A percentile compares a stretch with the other conserved stretches of the same genome.
Evolutionary conservation across 2,113 vertebrate genomes (phyloP).

Genomic region (Antechinus stuartii): DNA sequence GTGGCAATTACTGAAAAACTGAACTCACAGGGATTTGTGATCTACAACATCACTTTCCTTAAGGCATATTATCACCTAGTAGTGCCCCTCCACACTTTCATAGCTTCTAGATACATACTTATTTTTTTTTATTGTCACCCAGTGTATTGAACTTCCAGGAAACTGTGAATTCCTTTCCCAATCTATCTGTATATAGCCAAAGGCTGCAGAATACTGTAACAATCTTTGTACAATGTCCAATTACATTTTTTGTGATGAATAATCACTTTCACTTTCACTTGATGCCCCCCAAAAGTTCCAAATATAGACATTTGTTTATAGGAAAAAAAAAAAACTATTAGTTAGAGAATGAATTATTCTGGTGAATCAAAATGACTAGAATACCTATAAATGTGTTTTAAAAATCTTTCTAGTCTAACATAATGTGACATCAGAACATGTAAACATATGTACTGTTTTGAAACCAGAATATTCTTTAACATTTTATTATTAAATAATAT

Average conservation of each 20-base stretch:
- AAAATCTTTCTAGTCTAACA: background rate
- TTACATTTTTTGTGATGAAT: background rate
- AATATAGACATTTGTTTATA: background rate
- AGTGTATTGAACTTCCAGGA: background rate
- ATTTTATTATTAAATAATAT: background rate
- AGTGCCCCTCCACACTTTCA: background rate
- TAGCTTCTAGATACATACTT: background rate
- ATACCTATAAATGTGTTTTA: background rate
- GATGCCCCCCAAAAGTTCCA: background rate
- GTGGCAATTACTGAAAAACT: slow-evolving; percentile 49
- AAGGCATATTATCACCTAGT: slow-evolving; percentile 11
- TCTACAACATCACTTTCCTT: slow-evolving; percentile 56
- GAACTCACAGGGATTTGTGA: slow-evolving; percentile 22
- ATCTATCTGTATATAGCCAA: background rate
- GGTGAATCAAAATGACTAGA: background rate
- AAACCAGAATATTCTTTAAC: background rate
- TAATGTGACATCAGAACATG: background rate
- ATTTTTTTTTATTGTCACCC: background rate
- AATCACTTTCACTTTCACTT: background rate
- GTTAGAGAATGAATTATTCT: background rate
- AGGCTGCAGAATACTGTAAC: background rate
- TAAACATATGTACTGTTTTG: background rate
- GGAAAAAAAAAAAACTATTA: background rate
- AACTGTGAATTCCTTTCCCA: background rate
- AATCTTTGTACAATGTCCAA: background rate